phyloP scores from a whole-genome alignment of 2,797 vertebrate genomes.

The Schizothorax lantsangensis region DNA sequence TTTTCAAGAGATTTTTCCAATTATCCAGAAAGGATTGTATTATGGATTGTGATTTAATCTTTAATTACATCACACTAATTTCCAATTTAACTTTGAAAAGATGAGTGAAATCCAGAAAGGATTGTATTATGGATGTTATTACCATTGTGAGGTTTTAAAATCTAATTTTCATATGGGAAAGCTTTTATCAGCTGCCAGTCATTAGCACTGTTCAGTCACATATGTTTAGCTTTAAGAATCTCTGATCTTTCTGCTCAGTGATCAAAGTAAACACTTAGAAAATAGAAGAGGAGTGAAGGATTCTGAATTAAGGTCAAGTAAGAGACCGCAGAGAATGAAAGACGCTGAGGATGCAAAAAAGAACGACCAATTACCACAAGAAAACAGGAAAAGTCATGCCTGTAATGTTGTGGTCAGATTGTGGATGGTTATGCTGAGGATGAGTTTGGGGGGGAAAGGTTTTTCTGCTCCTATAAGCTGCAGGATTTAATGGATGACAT shows the following conservation, averaged over 20 bases:
- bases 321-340: slow-evolving; percentile 31
- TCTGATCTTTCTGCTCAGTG: slow-evolving; percentile 22
- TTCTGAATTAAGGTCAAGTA: slow-evolving; percentile 12
- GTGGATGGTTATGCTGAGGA: slow-evolving; percentile 64
- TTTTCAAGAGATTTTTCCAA: too few species aligned
- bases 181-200: not conserved
- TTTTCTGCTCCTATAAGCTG: slow-evolving; percentile 53
- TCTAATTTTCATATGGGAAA: not conserved
- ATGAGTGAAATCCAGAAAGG: not conserved
- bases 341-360: slow-evolving; percentile 74
- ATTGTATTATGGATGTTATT: not conserved
- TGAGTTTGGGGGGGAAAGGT: slow-evolving; percentile 37
- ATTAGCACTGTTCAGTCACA: slow-evolving; percentile 22
- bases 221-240: slow-evolving; percentile 3
- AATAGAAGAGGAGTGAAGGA: not conserved
- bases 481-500: slow-evolving; percentile 75
- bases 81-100: not conserved
- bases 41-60: too few species aligned
- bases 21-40: too few species aligned
- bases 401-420: slow-evolving; percentile 72
- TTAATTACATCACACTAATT: not conserved
- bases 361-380: slow-evolving; percentile 52
- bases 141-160: not conserved
- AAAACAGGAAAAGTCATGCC: slow-evolving; percentile 64
- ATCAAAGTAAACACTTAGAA: slow-evolving; percentile 27